A percentile compares a stretch with the other conserved stretches of the same genome.
Conservation (phyloP, 2,888 invertebrate genomes). For the Conus canariensis region DNA sequence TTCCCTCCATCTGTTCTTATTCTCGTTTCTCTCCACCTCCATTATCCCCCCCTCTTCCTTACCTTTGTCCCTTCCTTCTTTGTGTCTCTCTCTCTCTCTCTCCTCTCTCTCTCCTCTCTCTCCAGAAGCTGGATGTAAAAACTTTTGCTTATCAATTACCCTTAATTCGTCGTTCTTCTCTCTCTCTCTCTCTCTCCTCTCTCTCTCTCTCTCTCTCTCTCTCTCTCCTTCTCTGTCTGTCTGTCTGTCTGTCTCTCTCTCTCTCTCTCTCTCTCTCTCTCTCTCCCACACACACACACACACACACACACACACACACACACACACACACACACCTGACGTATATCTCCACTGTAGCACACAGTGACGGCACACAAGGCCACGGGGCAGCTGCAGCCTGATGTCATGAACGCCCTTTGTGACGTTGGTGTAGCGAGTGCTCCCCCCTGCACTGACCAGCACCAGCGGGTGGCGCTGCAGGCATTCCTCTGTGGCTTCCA, state of each 20-base stretch:
- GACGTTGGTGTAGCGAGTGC: neutral
- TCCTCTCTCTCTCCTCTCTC: too few relatives aligned
- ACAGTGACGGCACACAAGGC: conserved; percentile 22
- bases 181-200: too few relatives aligned
- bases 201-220: too few relatives aligned
- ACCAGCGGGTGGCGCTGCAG: conserved; percentile 4
- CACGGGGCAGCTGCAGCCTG: neutral
- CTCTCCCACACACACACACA: neutral
- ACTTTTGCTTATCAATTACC: too few relatives aligned
- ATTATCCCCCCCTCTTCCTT: neutral
- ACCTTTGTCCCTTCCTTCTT: too few relatives aligned
- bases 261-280: too few relatives aligned
- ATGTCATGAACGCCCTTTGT: neutral
- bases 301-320: conserved; percentile 11
- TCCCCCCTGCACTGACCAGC: neutral
- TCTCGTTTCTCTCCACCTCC: neutral
- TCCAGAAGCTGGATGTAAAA: too few relatives aligned
- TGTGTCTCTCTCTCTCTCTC: too few relatives aligned
- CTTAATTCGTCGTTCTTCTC: too few relatives aligned
- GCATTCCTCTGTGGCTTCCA: conserved; percentile 35
- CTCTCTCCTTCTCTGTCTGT: too few relatives aligned
- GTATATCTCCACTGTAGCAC: conserved; percentile 54
- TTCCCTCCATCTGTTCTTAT: neutral
- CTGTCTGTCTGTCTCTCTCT: too few relatives aligned
- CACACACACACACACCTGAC: conserved; percentile 37